phyloP scores from a whole-genome alignment of 2,888 invertebrate genomes.

The Germaria angustata region DNA sequence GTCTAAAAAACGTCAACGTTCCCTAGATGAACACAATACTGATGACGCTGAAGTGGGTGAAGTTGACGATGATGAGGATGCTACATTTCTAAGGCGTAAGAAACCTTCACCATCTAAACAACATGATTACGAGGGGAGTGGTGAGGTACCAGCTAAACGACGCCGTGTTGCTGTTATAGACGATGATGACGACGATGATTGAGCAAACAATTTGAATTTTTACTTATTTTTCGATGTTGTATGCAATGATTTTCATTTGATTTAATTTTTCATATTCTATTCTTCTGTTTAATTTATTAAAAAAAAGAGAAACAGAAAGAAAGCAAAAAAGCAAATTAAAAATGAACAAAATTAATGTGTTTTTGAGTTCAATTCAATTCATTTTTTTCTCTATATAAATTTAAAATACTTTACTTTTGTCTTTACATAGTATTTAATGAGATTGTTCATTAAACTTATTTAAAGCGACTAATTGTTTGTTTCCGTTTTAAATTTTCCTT shows the following conservation, averaged over 20 bases:
- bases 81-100: conserved; percentile 75
- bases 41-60: conserved; percentile 4
- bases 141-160: conserved; percentile 74
- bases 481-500: background rate
- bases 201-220: conserved; percentile 31
- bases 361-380: conserved; percentile 16
- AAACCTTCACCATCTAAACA: conserved; percentile 70
- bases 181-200: conserved; percentile 76
- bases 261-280: background rate
- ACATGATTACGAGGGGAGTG: conserved; percentile 35
- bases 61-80: conserved; percentile 73
- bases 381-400: background rate
- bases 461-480: background rate
- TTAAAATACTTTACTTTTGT: background rate
- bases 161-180: conserved; percentile 78
- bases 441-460: background rate
- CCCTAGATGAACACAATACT: conserved; percentile 53
- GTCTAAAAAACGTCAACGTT: conserved; percentile 65
- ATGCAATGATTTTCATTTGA: conserved; percentile 53
- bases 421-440: background rate
- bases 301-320: background rate
- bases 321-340: background rate
- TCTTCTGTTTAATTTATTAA: conserved; percentile 36
- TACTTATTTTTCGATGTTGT: conserved; percentile 4
- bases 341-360: conserved; percentile 17